phyloP scores from a whole-genome alignment of 2,797 vertebrate species.

The Pagetopsis macropterus region DNA sequence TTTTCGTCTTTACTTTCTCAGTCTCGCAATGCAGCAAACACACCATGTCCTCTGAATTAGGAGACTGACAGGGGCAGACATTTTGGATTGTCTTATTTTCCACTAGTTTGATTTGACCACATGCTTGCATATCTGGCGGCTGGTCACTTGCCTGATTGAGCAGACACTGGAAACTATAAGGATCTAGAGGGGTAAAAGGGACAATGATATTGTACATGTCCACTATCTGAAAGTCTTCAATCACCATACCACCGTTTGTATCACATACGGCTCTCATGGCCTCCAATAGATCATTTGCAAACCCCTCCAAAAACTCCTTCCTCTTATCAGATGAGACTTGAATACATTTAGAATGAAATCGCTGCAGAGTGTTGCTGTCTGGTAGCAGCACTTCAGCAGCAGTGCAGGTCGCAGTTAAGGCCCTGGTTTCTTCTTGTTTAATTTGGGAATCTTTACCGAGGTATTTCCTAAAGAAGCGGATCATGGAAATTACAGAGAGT shows the following conservation, averaged over 20 bases:
- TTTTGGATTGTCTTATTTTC: constrained; percentile 65
- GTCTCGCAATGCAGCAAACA: constrained; percentile 88
- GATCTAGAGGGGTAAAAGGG: constrained; percentile 84
- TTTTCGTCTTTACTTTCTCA: constrained; percentile 22
- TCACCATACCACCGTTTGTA: constrained; percentile 82
- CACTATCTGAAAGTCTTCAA: constrained; percentile 87
- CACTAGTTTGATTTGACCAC: constrained; percentile 86
- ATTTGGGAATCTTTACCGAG: constrained; percentile 78
- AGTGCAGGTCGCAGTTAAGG: constrained; percentile 49
- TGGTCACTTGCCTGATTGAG: constrained; percentile 67
- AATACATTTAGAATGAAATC: constrained; percentile 86
- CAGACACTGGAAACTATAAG: constrained; percentile 82
- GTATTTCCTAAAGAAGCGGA: constrained; percentile 85
- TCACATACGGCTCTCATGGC: constrained; percentile 83
- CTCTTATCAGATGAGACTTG: constrained; percentile 74
- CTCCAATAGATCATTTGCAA: constrained; percentile 88
- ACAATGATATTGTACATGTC: constrained; percentile 86
- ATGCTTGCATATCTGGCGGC: constrained; percentile 77
- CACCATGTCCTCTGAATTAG: constrained; percentile 85
- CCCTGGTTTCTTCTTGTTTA: constrained; percentile 55
- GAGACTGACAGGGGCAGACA: constrained; percentile 87
- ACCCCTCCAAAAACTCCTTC: constrained; percentile 90
- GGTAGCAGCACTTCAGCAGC: constrained; percentile 79
- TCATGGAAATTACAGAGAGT: constrained; percentile 83
- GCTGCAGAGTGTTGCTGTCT: constrained; percentile 73